Evolutionary conservation across 2,797 vertebrate species (phyloP), one percentile per base, ranked within the genome.

Genomic region (Epinephelus coioides): DNA sequence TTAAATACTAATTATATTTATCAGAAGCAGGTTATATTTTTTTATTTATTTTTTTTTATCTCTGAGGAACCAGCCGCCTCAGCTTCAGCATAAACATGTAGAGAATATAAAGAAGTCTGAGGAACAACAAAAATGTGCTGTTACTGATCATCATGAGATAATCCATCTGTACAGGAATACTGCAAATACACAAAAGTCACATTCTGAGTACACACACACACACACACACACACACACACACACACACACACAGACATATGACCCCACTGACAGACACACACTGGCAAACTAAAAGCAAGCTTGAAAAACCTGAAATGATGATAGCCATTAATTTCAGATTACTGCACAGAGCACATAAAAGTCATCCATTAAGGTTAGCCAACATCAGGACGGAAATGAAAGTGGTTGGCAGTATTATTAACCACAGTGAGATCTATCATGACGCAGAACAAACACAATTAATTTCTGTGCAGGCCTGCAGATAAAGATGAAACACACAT

Each of bases 311-410:
- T 63, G 44, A 74, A 72, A 75, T 71, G 74, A 84, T 89, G 70
- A 76, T 14, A 30, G 61, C 73, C 84, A 88, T 88, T 89, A 73
- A 84, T 89, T 86, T 85, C 38, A 73, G 81, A 90, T 89, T 78
- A 89, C 75, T 69, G 77, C 76, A 73, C 66, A 77, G 70, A 88
- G 65, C 50, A 83, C 78, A 85, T 64, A 50, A 82, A 81, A 78
- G 78, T 74, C 69, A 23, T 82, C 85, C 83, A 87, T 87, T 89
- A 84, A 81, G 70, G 79, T 81, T 51, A 69, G 69, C 25, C 64
- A 9, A 14, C 80, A 40, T 74, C 65, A 44, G 83, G 73, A 34
- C 50, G 84, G 75, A 88, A 84, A 82, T 84, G 73, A 78, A 81
- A 57, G 86, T n/a, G 68, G 76, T 65, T 17, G 30, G 1, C 69